Conservation (phyloP, 2,113 vertebrate species). For the Tyto alba region DNA sequence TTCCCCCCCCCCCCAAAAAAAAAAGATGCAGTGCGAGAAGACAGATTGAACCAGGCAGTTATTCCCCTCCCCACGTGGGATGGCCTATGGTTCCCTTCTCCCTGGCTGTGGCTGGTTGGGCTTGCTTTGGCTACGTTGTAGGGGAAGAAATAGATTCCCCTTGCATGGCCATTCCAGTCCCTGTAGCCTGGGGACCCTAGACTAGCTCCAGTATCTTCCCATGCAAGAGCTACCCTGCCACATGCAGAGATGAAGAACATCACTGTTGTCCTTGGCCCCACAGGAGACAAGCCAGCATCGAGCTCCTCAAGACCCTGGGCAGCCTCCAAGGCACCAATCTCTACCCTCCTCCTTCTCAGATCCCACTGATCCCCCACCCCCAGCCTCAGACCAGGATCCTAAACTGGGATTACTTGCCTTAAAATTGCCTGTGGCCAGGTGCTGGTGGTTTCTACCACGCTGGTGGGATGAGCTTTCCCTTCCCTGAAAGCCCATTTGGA, state of each 20-base stretch:
- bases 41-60: neutral
- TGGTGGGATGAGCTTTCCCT: neutral
- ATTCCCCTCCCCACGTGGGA: rapidly evolving
- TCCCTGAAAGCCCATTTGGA: neutral
- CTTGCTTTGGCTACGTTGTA: neutral
- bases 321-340: neutral
- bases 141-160: neutral
- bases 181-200: no score
- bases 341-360: neutral
- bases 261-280: rapidly evolving
- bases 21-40: neutral
- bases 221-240: neutral
- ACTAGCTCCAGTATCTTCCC: neutral
- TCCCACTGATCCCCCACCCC: neutral
- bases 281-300: neutral
- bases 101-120: neutral
- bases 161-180: neutral
- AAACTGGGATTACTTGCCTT: neutral
- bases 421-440: neutral
- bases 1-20: neutral
- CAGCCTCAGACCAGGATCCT: rapidly evolving
- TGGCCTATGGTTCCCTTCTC: neutral
- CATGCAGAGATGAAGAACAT: neutral
- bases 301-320: neutral
- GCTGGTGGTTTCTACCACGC: neutral